Conservation (phyloP, 2,888 invertebrate genomes). For the Taphrorychus bicolor region DNA sequence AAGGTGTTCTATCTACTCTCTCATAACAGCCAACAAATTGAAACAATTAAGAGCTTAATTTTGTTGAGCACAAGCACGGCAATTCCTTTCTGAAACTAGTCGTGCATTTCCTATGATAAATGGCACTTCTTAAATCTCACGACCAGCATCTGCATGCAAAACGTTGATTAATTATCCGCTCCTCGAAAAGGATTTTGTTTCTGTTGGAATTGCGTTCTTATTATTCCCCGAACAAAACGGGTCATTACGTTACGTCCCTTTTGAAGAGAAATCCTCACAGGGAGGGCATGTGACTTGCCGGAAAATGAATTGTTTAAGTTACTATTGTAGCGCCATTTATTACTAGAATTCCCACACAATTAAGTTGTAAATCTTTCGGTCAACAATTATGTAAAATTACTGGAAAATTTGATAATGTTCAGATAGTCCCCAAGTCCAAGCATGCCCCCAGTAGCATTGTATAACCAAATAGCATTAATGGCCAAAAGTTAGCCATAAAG, state of each 20-base stretch:
- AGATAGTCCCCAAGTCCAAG: too few relatives aligned
- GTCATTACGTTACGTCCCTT: constrained; percentile 11
- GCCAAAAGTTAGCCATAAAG: too few relatives aligned
- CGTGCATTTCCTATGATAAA: constrained; percentile 25
- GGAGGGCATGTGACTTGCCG: background rate
- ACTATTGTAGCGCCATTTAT: too few relatives aligned
- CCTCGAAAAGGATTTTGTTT: constrained; percentile 18
- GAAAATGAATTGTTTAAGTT: too few relatives aligned
- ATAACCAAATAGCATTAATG: too few relatives aligned
- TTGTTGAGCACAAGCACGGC: background rate
- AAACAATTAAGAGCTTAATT: constrained; percentile 12
- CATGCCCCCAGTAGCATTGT: too few relatives aligned
- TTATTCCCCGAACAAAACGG: constrained; percentile 7
- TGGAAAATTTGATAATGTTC: too few relatives aligned
- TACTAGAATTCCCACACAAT: too few relatives aligned
- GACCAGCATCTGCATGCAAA: constrained; percentile 22
- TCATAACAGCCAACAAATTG: constrained; percentile 7
- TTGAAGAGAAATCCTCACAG: background rate
- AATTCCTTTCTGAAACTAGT: background rate
- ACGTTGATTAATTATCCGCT: constrained; percentile 23
- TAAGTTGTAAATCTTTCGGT: too few relatives aligned
- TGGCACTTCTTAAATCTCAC: constrained; percentile 17
- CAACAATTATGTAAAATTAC: too few relatives aligned
- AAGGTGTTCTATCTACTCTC: background rate
- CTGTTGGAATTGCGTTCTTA: constrained; percentile 9